Evolutionary conservation across 2,888 invertebrate species (phyloP).

Genomic region (Drosophila aldrichi): DNA sequence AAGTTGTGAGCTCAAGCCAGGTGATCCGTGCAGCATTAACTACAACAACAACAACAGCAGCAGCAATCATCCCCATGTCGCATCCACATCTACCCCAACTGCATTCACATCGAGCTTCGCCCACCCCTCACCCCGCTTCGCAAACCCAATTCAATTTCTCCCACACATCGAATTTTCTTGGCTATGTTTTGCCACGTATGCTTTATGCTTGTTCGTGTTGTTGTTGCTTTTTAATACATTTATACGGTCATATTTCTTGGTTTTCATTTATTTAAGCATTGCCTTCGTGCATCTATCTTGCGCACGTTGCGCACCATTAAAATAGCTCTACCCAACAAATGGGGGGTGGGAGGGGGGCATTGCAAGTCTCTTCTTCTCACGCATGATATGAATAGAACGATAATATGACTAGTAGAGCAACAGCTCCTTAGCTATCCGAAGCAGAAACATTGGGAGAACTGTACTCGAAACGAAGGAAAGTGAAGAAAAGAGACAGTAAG

Average conservation of each 20-base stretch:
- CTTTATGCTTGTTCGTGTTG: conserved; percentile 17
- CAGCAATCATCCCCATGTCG: conserved; percentile 21
- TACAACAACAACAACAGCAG: conserved; percentile 18
- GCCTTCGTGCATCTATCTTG: conserved; percentile 50
- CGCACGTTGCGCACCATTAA: conserved; percentile 45
- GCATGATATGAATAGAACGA: background rate
- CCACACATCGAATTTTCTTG: conserved; percentile 26
- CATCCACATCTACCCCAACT: conserved; percentile 1
- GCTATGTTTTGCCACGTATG: conserved; percentile 22
- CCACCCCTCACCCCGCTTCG: background rate
- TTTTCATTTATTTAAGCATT: conserved; percentile 58
- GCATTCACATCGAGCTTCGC: background rate
- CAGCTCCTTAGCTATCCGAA: background rate
- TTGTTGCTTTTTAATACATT: conserved; percentile 59
- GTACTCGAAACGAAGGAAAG: background rate
- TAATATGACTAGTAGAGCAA: background rate
- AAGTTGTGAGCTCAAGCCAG: conserved; percentile 59
- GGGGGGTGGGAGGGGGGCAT: background rate
- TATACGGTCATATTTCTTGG: conserved; percentile 61
- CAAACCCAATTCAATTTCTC: conserved; percentile 3
- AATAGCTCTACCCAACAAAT: conserved; percentile 8
- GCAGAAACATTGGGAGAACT: background rate
- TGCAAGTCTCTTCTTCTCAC: background rate
- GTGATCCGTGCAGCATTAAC: conserved; percentile 10
- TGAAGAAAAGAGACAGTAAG: background rate